Conservation (phyloP, 2,797 vertebrate genomes). For the Rhinatrema bivittatum region DNA sequence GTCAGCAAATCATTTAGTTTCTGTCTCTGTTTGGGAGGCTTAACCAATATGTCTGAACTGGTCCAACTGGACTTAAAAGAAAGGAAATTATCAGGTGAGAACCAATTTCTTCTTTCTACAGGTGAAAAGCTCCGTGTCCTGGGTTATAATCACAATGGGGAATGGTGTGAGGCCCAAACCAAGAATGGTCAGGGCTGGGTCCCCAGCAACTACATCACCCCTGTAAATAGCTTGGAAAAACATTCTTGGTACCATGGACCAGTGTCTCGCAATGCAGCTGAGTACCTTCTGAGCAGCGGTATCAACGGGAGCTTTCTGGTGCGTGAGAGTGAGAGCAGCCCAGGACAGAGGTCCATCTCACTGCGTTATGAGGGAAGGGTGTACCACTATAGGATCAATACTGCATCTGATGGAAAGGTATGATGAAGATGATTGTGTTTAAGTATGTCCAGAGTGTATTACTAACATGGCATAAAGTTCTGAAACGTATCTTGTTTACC, state of each 20-base stretch:
- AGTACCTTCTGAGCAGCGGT: slow-evolving; percentile 93
- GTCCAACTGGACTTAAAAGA: no score
- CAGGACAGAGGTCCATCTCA: slow-evolving; percentile 91
- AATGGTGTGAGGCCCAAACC: slow-evolving; percentile 96
- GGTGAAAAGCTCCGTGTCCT: slow-evolving; percentile 95
- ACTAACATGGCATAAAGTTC: not conserved
- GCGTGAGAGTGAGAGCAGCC: slow-evolving; percentile 95
- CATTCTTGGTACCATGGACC: slow-evolving; percentile 97
- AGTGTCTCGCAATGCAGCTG: slow-evolving; percentile 88
- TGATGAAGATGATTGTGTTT: slow-evolving; percentile 4
- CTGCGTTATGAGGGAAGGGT: slow-evolving; percentile 91
- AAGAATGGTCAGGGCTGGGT: slow-evolving; percentile 98
- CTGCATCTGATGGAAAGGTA: slow-evolving; percentile 92
- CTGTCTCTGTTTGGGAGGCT: no score
- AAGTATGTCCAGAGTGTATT: not conserved
- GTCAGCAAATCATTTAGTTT: no score
- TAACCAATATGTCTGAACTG: no score
- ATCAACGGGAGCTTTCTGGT: slow-evolving; percentile 97
- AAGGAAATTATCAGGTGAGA: no score
- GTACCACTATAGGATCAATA: slow-evolving; percentile 98
- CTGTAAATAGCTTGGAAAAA: slow-evolving; percentile 94
- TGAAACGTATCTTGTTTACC: no score
- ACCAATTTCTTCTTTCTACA: no score
- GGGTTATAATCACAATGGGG: slow-evolving; percentile 94
- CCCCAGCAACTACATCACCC: slow-evolving; percentile 97